These are phyloP conservation scores for Epinephelus lanceolatus DNA, from an alignment of 2,113 vertebrate genomes.

Conservation along the genomic window DNA sequence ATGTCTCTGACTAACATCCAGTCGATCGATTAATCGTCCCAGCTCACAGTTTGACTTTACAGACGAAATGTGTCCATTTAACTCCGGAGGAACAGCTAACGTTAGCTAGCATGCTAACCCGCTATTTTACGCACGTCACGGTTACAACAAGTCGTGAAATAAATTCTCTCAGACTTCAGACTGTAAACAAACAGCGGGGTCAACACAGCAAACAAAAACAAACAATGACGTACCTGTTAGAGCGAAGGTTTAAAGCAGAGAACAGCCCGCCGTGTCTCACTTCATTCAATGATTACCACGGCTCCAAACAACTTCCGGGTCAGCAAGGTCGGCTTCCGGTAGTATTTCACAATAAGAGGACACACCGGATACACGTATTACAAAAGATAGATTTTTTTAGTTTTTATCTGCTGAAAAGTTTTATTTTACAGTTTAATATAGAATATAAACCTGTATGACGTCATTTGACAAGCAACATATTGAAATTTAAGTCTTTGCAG, in stretches of 20 bases:
- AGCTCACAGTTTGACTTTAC: background rate
- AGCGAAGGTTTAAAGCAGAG: background rate
- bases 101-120: background rate
- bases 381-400: too few relatives aligned
- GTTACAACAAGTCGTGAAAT: background rate
- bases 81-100: background rate
- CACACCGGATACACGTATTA: too few relatives aligned
- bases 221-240: background rate
- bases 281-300: background rate
- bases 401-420: background rate
- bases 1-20: too few relatives aligned
- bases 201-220: accelerated
- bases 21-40: background rate
- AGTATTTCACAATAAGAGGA: constrained; percentile 11
- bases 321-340: background rate
- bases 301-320: constrained; percentile 34
- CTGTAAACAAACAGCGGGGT: accelerated
- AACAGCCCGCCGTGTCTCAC: background rate
- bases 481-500: too few relatives aligned
- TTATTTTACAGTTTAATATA: too few relatives aligned
- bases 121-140: too few relatives aligned
- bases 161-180: accelerated
- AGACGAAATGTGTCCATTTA: background rate
- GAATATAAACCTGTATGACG: too few relatives aligned
- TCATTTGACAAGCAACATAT: too few relatives aligned